phyloP scores from a whole-genome alignment of 2,888 invertebrate genomes.

The Polydrusus pterygomalis region DNA sequence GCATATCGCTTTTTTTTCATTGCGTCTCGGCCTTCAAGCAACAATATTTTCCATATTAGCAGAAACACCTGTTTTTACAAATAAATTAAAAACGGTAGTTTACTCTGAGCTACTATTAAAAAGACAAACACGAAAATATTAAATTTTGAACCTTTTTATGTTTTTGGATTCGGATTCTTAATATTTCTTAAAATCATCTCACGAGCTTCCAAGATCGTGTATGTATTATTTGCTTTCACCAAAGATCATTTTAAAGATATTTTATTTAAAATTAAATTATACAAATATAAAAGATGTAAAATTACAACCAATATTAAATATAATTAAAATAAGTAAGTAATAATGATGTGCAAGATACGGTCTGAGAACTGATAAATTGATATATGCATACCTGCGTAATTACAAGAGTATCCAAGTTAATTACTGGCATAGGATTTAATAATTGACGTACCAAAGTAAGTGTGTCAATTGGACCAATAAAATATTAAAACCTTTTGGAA shows the following conservation, averaged over 20 bases:
- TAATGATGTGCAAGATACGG: conserved; percentile 16
- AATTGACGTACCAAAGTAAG: conserved; percentile 21
- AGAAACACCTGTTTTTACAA: too few relatives aligned
- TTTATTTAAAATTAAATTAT: too few relatives aligned
- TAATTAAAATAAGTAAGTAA: conserved; percentile 39
- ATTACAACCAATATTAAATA: conserved; percentile 19
- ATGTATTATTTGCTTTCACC: conserved; percentile 7
- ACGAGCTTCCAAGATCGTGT: not conserved
- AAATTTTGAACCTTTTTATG: not conserved
- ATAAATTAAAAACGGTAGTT: too few relatives aligned
- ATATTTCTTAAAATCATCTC: not conserved
- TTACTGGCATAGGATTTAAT: conserved; percentile 14
- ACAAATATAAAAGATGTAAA: not conserved
- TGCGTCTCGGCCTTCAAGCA: too few relatives aligned
- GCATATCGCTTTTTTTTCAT: too few relatives aligned
- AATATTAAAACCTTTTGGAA: conserved; percentile 10
- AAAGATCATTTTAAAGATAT: conserved; percentile 1
- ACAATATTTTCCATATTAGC: too few relatives aligned
- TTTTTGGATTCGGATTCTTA: not conserved
- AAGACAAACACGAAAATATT: too few relatives aligned
- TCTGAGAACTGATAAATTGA: conserved; percentile 38
- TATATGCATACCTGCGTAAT: conserved; percentile 19
- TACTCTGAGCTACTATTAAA: too few relatives aligned
- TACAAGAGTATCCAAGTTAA: conserved; percentile 30
- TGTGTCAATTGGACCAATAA: conserved; percentile 23